Evolutionary conservation across 2,888 invertebrate genomes (phyloP).

Genomic region (Cryptocheilus praepositus): DNA sequence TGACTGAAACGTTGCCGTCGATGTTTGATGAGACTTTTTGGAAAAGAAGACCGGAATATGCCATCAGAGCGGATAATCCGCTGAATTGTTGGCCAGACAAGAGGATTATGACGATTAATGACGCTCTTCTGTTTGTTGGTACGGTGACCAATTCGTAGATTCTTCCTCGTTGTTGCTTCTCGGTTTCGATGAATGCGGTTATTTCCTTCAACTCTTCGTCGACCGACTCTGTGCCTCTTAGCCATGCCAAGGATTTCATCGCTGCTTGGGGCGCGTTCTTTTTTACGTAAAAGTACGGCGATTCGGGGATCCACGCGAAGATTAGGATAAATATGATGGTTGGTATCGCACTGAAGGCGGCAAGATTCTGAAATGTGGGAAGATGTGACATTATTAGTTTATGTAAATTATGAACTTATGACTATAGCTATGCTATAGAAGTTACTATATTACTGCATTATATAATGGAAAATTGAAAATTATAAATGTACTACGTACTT

Average conservation of each 20-base stretch:
- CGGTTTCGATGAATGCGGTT: constrained; percentile 7
- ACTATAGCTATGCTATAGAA: too few relatives aligned
- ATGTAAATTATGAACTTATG: not conserved
- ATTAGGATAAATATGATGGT: constrained; percentile 14
- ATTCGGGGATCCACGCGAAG: constrained; percentile 44
- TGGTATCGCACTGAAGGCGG: constrained; percentile 19
- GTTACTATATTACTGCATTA: not conserved
- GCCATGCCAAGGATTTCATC: constrained; percentile 27
- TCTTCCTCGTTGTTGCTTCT: constrained; percentile 4
- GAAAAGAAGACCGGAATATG: constrained; percentile 22
- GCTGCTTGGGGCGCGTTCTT: constrained; percentile 18
- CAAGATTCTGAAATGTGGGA: constrained; percentile 13
- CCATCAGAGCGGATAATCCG: constrained; percentile 23
- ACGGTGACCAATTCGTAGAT: constrained; percentile 28
- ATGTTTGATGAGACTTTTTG: not conserved
- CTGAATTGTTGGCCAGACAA: constrained; percentile 37
- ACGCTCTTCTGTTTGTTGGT: constrained; percentile 20
- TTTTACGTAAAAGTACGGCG: constrained; percentile 40
- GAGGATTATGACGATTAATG: constrained; percentile 23
- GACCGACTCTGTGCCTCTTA: constrained; percentile 24
- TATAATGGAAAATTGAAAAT: too few relatives aligned
- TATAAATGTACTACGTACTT: too few relatives aligned
- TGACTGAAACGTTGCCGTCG: not conserved
- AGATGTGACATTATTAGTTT: not conserved
- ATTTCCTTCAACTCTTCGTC: constrained; percentile 26